These are phyloP conservation scores for Tipula unca DNA, from an alignment of 2,888 invertebrate genomes.

Conservation along the genomic window DNA sequence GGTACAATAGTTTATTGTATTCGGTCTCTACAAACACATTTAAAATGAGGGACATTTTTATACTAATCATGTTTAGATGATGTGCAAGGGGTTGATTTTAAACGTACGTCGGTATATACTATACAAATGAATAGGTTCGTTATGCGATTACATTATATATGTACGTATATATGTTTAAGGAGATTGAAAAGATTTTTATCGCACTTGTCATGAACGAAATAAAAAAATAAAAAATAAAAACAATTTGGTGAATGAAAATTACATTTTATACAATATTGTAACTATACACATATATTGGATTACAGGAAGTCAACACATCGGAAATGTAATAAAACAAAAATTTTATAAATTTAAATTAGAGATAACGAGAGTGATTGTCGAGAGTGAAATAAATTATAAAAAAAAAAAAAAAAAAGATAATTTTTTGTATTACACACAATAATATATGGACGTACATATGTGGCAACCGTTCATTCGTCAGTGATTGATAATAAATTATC, in stretches of 20 bases:
- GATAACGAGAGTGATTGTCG: neutral
- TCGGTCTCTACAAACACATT: neutral
- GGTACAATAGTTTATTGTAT: neutral
- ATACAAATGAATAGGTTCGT: neutral
- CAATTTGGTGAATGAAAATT: neutral
- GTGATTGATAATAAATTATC: constrained; percentile 8
- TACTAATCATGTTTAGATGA: neutral
- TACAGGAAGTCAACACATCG: constrained; percentile 2
- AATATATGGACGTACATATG: neutral
- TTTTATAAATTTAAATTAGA: constrained; percentile 1
- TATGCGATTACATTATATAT: neutral
- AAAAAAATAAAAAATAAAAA: neutral
- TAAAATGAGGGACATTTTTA: neutral
- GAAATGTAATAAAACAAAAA: neutral
- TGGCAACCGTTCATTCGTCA: neutral
- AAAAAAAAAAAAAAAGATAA: neutral
- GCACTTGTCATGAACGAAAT: neutral
- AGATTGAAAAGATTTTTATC: neutral
- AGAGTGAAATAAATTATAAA: neutral
- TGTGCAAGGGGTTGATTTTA: neutral
- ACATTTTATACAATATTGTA: neutral
- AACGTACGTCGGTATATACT: neutral
- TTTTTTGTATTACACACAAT: neutral
- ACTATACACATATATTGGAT: neutral
- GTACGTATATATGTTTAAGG: constrained; percentile 9